Conservation (phyloP, 2,888 invertebrate genomes). For the Odontocerum albicorne region DNA sequence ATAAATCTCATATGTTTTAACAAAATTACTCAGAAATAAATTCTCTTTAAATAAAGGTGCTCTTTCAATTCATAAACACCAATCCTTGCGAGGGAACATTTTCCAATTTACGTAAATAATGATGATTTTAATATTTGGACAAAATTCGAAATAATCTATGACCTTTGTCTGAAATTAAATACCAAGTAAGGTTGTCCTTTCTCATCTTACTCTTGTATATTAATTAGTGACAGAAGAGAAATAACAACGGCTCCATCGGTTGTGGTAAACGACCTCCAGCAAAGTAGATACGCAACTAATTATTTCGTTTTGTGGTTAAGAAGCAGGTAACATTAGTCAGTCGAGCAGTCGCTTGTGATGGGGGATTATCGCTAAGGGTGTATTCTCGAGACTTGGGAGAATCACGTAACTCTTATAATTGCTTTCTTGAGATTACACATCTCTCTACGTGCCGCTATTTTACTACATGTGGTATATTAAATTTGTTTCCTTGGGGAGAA, state of each 20-base stretch:
- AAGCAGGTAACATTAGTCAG: constrained; percentile 23
- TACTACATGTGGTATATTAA: not conserved
- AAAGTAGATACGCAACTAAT: constrained; percentile 24
- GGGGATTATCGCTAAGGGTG: not conserved
- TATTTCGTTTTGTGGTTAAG: constrained; percentile 1
- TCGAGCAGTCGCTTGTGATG: constrained; percentile 12
- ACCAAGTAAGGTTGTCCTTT: too few relatives aligned
- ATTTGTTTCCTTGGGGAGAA: too few relatives aligned
- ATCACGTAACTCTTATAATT: constrained; percentile 30
- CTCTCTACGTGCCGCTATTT: constrained; percentile 1
- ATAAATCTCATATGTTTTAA: too few relatives aligned
- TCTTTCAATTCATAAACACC: too few relatives aligned
- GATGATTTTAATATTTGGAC: too few relatives aligned
- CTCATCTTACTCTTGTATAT: constrained; percentile 1
- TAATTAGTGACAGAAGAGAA: constrained; percentile 32
- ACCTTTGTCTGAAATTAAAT: too few relatives aligned
- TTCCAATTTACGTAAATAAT: too few relatives aligned
- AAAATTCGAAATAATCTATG: too few relatives aligned
- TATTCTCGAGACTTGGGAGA: not conserved
- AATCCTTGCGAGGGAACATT: too few relatives aligned
- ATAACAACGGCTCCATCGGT: constrained; percentile 14
- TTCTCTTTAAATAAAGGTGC: too few relatives aligned
- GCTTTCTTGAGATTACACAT: constrained; percentile 31
- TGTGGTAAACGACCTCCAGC: constrained; percentile 10
- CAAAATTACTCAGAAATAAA: too few relatives aligned